Evolutionary conservation across 2,888 invertebrate genomes (phyloP), one percentile per base, ranked within the genome.

Genomic region (Schrankia costaestrigalis): DNA sequence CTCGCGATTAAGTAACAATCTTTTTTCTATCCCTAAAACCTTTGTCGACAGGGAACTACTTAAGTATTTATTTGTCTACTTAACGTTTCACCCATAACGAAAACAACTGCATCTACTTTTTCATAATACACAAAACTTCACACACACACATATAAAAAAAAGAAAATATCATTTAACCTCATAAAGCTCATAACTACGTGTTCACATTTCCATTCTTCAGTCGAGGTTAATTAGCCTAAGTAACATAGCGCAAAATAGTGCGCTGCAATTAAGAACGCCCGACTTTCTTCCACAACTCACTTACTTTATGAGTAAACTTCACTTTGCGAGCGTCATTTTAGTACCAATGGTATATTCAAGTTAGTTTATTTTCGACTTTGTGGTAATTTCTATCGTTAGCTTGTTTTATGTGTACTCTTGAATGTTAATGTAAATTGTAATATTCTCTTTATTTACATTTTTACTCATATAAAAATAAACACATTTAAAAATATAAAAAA

Each of bases 171-270:
- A 53, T n/a, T n/a, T n/a, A 53, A 56, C 23, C 29, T 33, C 47
- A 41, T 33, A n/a, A n/a, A n/a, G n/a, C 24, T 43, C 57, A 51
- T 51, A 41, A 47, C 49, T 34, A 38, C 27, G 56, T 47, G 58
- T 61, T 64, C 54, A 31, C 49, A 54, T 66, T 54, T 60, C 52
- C 62, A 63, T 69, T 66, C 56, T 59, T 56, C 40, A 43, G 53
- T 35, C 32, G 47, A 50, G 56, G 62, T 63, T 75, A 74, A 74
- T 75, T 76, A 75, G 59, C 59, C 45, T 58, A 65, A 70, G 73
- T 68, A 70, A 71, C 64, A 56, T 52, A 50, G 61, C 55, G 56
- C 58, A 53, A 70, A 71, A 67, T 65, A 69, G 58, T 67, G 45
- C 41, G 51, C 51, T 41, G 65, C 63, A 72, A 73, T 74, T 71